phyloP scores from a whole-genome alignment of 2,888 invertebrate genomes.

The Eupelmus urozonus region DNA sequence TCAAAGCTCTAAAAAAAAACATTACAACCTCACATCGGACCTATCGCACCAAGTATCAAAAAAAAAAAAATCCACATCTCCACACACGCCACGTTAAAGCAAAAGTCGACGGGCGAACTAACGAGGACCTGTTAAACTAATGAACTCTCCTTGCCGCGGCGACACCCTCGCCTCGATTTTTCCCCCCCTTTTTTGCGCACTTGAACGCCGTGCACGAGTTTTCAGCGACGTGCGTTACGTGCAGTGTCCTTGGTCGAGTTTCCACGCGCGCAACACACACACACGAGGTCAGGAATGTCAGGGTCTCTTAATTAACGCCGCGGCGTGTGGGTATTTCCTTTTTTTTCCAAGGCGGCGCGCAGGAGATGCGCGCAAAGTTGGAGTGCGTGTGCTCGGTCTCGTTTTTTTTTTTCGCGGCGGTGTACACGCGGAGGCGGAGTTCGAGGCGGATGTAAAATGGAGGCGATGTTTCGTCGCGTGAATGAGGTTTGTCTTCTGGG shows the following conservation, averaged over 20 bases:
- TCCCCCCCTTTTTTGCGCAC: conserved; percentile 20
- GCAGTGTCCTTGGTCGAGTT: conserved; percentile 59
- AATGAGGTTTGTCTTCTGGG: neutral
- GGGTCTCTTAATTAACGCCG: conserved; percentile 60
- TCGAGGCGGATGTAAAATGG: neutral
- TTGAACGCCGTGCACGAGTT: neutral
- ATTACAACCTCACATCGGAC: no score
- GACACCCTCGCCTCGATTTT: conserved; percentile 11
- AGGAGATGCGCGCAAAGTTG: no score
- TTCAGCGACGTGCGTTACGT: neutral
- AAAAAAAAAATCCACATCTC: conserved; percentile 12
- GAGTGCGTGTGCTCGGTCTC: neutral
- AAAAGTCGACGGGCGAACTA: conserved; percentile 36
- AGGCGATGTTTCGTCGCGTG: neutral
- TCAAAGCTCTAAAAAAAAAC: neutral
- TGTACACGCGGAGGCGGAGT: no score
- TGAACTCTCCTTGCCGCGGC: conserved; percentile 48
- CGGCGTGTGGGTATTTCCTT: conserved; percentile 35
- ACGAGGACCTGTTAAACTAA: conserved; percentile 62
- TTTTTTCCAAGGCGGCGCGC: neutral
- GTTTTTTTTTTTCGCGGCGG: neutral
- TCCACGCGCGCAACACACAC: conserved; percentile 40
- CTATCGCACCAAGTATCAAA: neutral
- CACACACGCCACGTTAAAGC: neutral
- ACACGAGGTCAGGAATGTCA: conserved; percentile 61